Percentiles rank a stretch among this genome's conserved stretches.
These are phyloP conservation scores for Phymorhynchus buccinoides DNA, from an alignment of 1,140 invertebrate genomes.

Conservation along the genomic window DNA sequence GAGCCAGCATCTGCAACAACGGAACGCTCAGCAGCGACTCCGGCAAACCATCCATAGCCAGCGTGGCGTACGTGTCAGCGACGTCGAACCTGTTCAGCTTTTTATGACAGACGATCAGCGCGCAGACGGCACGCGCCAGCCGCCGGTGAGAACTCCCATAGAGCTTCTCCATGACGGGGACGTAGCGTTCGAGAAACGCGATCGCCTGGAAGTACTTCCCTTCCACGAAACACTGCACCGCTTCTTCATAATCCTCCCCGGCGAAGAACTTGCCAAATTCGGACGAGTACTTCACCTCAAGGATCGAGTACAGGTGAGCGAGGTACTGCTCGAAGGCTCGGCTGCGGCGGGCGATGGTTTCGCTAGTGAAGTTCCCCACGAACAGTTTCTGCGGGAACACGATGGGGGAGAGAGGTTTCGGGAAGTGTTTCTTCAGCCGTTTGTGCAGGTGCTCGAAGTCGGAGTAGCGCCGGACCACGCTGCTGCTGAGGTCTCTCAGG, in stretches of 20 bases:
- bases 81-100: slow-evolving; percentile 76
- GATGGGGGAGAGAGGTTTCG: slow-evolving; percentile 76
- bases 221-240: slow-evolving; percentile 77
- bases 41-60: slow-evolving; percentile 79
- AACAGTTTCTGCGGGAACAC: slow-evolving; percentile 84
- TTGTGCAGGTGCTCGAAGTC: slow-evolving; percentile 83
- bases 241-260: slow-evolving; percentile 79
- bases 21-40: slow-evolving; percentile 81
- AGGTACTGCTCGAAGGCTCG: slow-evolving; percentile 82
- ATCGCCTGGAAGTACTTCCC: slow-evolving; percentile 80
- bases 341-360: slow-evolving; percentile 81
- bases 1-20: slow-evolving; percentile 80
- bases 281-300: slow-evolving; percentile 77
- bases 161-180: slow-evolving; percentile 83
- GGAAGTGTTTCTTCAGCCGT: slow-evolving; percentile 78
- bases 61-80: slow-evolving; percentile 81
- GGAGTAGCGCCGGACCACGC: slow-evolving; percentile 83
- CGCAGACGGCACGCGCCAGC: slow-evolving; percentile 80
- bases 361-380: slow-evolving; percentile 83
- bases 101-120: slow-evolving; percentile 79
- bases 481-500: slow-evolving; percentile 74
- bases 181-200: slow-evolving; percentile 80
- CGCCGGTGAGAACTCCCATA: slow-evolving; percentile 82
- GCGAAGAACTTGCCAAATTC: slow-evolving; percentile 82
- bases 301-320: slow-evolving; percentile 77